These are phyloP conservation scores for Arremon brunneinucha DNA, from an alignment of 2,797 vertebrate genomes.

Conservation along the genomic window DNA sequence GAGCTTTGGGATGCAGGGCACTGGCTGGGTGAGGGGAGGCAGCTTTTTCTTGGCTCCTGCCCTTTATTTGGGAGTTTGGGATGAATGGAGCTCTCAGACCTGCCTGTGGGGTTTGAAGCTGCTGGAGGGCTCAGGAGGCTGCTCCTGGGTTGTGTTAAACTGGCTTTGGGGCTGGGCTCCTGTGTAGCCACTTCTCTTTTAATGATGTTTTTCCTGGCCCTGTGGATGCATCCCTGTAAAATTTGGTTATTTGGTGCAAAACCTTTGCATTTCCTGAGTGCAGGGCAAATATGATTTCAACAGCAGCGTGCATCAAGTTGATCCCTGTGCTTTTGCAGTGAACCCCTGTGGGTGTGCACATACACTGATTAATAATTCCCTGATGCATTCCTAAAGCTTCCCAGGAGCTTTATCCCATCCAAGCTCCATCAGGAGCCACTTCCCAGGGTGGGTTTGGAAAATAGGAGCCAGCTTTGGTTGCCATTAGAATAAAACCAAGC, in stretches of 20 bases:
- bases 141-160: neutral
- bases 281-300: neutral
- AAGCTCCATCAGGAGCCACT: neutral
- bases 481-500: neutral
- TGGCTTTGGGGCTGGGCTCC: neutral
- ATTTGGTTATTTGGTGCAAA: neutral
- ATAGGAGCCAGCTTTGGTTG: neutral
- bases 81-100: neutral
- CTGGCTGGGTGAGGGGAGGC: constrained; percentile 20
- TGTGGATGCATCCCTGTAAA: neutral
- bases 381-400: neutral
- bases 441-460: neutral
- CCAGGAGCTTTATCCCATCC: neutral
- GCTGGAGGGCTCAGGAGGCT: neutral
- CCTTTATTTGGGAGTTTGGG: neutral
- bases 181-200: neutral
- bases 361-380: neutral
- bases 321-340: neutral
- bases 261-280: neutral
- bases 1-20: constrained; percentile 20
- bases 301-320: neutral
- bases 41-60: neutral
- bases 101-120: neutral
- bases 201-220: neutral
- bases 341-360: neutral